Conservation (phyloP, 1,140 invertebrate genomes). For the Steinernema khuongi region DNA sequence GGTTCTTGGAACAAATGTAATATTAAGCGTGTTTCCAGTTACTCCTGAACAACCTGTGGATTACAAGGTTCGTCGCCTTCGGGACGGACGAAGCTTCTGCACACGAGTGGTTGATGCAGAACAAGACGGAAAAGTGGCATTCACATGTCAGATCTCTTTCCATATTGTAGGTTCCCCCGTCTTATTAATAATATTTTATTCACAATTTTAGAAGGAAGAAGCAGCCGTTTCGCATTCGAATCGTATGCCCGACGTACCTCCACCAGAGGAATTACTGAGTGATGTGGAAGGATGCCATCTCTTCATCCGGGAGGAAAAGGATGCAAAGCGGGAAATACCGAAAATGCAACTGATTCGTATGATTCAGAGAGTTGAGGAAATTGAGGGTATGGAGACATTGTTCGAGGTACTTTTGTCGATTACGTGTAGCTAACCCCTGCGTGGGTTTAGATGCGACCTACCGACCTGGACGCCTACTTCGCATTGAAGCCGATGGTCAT, state of each 20-base stretch:
- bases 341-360: background rate
- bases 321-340: background rate
- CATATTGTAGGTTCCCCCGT: background rate
- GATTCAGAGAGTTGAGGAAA: background rate
- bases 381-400: background rate
- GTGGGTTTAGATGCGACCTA: background rate
- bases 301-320: background rate
- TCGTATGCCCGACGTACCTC: background rate
- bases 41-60: background rate
- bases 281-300: background rate
- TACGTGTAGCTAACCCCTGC: background rate
- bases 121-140: background rate
- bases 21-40: background rate
- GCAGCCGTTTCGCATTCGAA: background rate
- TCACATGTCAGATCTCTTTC: background rate
- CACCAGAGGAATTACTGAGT: background rate
- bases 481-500: background rate
- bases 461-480: background rate
- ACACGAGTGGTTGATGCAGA: background rate
- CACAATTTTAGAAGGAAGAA: background rate
- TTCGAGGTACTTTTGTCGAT: background rate
- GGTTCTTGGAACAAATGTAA: background rate
- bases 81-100: conserved; percentile 7
- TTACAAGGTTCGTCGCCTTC: conserved; percentile 13
- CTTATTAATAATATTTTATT: background rate